Base-by-base conservation (phyloP, 2,888 invertebrate genomes). In the Andrena dorsata region DNA sequence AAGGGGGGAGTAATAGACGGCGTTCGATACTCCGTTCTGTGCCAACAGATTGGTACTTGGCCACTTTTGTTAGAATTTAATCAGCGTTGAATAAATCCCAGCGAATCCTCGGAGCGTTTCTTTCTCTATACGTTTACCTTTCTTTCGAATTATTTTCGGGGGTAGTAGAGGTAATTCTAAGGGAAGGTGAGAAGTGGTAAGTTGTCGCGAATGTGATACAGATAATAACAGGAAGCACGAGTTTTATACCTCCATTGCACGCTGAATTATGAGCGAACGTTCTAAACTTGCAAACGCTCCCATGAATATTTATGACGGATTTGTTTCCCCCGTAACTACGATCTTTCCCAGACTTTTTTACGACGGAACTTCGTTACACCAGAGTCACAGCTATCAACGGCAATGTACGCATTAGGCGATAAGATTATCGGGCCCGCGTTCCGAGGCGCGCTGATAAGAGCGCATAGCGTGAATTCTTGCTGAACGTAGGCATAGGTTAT, bases 351-450 rank as follows among this genome's bases (percentile, higher is more conserved):
- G 47, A 81, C 68, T 68, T 80, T 41, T 86, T 76, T 68, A 60
- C 53, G 47, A 53, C 56, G 10, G 49, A 72, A 85, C 71, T 71
- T 53, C 47, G 65, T 58, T 51, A 61, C 58, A 20, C 13, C 13
- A 20, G 32, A 56, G 60, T 53, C 53, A 30, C 51, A 35, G 51
- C 72, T 82, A 74, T 76, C 76, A 72, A 63, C 69, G 75, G 63
- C 68, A 80, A 80, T 73, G 68, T 66, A 81, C 72, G 75, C 78
- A 73, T 61, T 65, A 53, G 30, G 2, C 68, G 87, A 87, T 87
- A 88, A 88, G 77, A 75, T 83, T 88, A 84, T 87, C 84, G 49
- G 26, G 35, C 65, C 76, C 49, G 30, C 76, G 69, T 74, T 68
- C 76, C 82, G 63, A 75, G 70, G 72, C 61, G 72, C 51, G 26